phyloP scores from a whole-genome alignment of 2,113 vertebrate genomes.

The Pagrus major region DNA sequence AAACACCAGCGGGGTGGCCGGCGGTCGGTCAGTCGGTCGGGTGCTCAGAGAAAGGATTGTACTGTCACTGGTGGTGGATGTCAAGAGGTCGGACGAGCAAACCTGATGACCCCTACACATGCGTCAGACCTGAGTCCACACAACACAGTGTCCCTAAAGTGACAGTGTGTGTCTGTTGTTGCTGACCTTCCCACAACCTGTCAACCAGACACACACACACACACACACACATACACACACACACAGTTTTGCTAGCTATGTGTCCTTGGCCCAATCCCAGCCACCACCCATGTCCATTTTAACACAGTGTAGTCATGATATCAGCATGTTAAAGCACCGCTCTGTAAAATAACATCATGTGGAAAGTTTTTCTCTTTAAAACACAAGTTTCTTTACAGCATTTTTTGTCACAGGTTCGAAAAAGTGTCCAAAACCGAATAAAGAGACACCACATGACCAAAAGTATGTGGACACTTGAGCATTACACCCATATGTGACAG shows the following conservation, averaged over 20 bases:
- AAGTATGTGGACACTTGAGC: background rate
- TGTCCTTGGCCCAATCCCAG: constrained; percentile 26
- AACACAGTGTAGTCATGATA: background rate
- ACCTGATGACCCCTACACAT: constrained; percentile 29
- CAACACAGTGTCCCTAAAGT: background rate
- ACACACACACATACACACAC: background rate
- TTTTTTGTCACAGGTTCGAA: background rate
- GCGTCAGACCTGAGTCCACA: background rate
- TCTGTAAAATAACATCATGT: background rate
- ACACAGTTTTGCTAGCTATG: background rate
- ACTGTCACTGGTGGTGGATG: constrained; percentile 17
- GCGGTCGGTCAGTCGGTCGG: background rate
- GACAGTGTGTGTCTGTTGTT: background rate
- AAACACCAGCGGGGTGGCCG: background rate
- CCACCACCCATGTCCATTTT: background rate
- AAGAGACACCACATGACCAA: background rate
- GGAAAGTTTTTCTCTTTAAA: background rate
- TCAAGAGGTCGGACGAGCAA: constrained; percentile 27
- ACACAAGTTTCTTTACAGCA: background rate
- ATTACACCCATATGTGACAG: background rate
- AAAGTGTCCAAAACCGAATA: background rate
- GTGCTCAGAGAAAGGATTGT: constrained; percentile 10
- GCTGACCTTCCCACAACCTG: background rate
- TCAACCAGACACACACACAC: background rate
- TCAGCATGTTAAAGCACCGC: background rate